Evolutionary conservation across 2,888 invertebrate species (phyloP).

Genomic region (Trissonchulus latispiculum): DNA sequence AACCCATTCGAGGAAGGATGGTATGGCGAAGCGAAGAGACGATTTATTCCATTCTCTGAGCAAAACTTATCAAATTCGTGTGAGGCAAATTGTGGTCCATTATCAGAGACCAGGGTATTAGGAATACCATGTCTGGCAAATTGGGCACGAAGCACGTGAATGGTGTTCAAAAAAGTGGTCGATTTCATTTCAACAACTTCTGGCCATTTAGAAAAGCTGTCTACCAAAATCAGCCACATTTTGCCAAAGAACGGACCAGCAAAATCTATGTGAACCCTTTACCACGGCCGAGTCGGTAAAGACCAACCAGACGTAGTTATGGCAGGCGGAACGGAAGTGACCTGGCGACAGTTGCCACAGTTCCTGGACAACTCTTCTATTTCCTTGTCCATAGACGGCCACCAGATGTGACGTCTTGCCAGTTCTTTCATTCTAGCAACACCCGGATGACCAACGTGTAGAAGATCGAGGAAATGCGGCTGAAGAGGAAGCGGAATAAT

Average conservation of each 20-base stretch:
- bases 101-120: not conserved
- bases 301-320: not conserved
- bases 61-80: not conserved
- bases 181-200: not conserved
- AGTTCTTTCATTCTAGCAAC: not conserved
- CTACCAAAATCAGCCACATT: constrained; percentile 1
- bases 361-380: not conserved
- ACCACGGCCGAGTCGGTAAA: not conserved
- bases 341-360: not conserved
- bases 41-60: not conserved
- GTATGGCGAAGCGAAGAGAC: not conserved
- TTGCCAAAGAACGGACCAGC: not conserved
- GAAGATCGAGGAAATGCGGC: not conserved
- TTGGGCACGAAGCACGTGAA: not conserved
- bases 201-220: not conserved
- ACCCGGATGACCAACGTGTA: not conserved
- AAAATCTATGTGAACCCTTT: not conserved
- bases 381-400: not conserved
- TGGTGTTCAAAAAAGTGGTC: not conserved
- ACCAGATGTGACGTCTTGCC: not conserved
- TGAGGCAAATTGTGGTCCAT: not conserved
- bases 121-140: not conserved
- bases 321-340: not conserved
- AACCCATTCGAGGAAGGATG: not conserved
- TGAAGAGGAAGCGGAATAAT: not conserved